These are phyloP conservation scores for Peromyscus eremicus DNA, from an alignment of 2,797 vertebrate genomes.

Conservation along the genomic window DNA sequence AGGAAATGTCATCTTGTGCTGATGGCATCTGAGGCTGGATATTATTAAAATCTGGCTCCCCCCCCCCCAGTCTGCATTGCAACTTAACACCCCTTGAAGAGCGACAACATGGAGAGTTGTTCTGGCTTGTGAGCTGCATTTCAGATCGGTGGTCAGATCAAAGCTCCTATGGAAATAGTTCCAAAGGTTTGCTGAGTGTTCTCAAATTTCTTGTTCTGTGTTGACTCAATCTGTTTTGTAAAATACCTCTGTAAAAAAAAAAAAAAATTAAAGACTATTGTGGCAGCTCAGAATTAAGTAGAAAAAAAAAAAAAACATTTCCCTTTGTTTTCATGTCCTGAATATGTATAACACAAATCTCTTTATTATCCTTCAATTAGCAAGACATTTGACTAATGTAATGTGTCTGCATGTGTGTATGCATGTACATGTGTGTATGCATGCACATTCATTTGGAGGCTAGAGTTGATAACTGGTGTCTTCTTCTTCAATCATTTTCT, in stretches of 20 bases:
- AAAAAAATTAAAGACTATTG: neutral
- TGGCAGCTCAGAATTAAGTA: neutral
- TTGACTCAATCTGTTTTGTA: conserved; percentile 66
- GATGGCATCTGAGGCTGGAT: conserved; percentile 57
- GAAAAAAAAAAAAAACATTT: neutral
- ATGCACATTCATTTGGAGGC: neutral
- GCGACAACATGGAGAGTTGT: neutral
- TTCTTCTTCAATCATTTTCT: neutral
- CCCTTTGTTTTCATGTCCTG: conserved; percentile 49
- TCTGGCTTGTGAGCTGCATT: conserved; percentile 59
- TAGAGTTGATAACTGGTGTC: neutral
- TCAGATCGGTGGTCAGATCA: conserved; percentile 64
- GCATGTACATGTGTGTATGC: neutral
- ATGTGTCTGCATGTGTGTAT: neutral
- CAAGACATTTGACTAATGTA: neutral
- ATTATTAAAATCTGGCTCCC: conserved; percentile 67
- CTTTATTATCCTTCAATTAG: conserved; percentile 10
- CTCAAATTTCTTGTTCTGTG: conserved; percentile 67
- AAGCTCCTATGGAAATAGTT: conserved; percentile 64
- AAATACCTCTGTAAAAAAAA: conserved; percentile 50
- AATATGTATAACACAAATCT: neutral
- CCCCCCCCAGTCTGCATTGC: neutral
- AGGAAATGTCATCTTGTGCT: conserved; percentile 64
- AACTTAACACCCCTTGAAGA: conserved; percentile 68
- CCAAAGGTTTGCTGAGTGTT: conserved; percentile 48